These are phyloP conservation scores for Peromyscus eremicus DNA, from an alignment of 2,797 vertebrate species.

Conservation along the genomic window DNA sequence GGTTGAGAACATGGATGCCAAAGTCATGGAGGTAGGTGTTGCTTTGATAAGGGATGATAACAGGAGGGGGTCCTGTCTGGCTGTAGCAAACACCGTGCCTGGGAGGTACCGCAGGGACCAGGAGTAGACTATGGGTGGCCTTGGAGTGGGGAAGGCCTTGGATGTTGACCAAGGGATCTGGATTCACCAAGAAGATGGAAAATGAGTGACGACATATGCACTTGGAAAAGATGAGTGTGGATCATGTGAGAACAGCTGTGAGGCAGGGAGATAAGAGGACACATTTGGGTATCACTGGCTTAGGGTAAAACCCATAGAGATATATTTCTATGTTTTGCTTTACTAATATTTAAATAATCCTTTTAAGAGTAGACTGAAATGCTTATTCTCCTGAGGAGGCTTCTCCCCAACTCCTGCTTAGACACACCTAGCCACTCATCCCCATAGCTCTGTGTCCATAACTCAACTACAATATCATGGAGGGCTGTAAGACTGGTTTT, in stretches of 20 bases:
- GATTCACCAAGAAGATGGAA: background rate
- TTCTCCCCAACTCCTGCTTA: background rate
- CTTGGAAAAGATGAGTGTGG: slow-evolving; percentile 39
- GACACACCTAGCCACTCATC: background rate
- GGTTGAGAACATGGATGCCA: background rate
- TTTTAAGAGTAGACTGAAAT: slow-evolving; percentile 17
- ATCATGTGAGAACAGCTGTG: background rate
- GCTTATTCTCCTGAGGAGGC: background rate
- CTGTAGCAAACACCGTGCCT: background rate
- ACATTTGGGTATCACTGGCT: background rate
- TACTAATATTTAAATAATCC: background rate
- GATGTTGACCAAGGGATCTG: background rate
- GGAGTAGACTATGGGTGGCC: background rate
- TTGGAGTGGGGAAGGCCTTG: background rate
- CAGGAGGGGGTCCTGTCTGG: background rate
- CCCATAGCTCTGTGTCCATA: background rate
- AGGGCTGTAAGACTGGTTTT: slow-evolving; percentile 28
- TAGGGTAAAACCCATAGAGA: background rate
- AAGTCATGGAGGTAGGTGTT: background rate
- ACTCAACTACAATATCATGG: background rate
- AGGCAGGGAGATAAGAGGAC: background rate
- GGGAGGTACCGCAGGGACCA: background rate
- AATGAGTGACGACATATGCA: background rate
- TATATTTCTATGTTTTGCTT: background rate
- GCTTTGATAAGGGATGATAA: background rate